These are phyloP conservation scores for Tauraco hartlaubi DNA, from an alignment of 2,797 vertebrate genomes.

Conservation along the genomic window DNA sequence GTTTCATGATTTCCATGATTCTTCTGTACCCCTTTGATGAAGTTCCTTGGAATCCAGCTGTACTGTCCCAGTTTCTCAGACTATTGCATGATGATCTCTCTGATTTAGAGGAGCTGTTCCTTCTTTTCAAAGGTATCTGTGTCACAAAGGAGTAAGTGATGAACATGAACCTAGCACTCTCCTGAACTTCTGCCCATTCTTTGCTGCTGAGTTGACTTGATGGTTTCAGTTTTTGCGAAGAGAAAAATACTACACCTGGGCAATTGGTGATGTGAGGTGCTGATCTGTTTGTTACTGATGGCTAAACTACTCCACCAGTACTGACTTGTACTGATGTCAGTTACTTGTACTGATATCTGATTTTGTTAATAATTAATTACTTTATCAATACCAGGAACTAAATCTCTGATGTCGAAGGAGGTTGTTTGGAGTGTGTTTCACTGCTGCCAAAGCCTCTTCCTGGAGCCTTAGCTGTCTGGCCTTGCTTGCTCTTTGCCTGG, in stretches of 20 bases:
- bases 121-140: background rate
- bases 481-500: background rate
- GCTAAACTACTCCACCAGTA: no score
- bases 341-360: background rate
- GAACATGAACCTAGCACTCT: background rate
- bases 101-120: background rate
- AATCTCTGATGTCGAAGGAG: background rate
- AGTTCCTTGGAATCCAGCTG: background rate
- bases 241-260: background rate
- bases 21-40: background rate
- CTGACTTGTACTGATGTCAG: background rate
- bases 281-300: background rate
- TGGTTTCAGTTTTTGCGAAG: background rate
- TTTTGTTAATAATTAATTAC: background rate
- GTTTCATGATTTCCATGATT: background rate
- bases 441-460: background rate
- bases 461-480: background rate
- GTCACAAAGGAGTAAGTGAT: background rate
- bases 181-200: background rate
- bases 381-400: background rate
- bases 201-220: background rate
- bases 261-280: background rate
- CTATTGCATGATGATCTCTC: background rate
- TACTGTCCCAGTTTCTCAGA: background rate
- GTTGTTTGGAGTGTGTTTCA: background rate